Conservation (phyloP, 2,113 vertebrate genomes). For the Pycnonotus jocosus region DNA sequence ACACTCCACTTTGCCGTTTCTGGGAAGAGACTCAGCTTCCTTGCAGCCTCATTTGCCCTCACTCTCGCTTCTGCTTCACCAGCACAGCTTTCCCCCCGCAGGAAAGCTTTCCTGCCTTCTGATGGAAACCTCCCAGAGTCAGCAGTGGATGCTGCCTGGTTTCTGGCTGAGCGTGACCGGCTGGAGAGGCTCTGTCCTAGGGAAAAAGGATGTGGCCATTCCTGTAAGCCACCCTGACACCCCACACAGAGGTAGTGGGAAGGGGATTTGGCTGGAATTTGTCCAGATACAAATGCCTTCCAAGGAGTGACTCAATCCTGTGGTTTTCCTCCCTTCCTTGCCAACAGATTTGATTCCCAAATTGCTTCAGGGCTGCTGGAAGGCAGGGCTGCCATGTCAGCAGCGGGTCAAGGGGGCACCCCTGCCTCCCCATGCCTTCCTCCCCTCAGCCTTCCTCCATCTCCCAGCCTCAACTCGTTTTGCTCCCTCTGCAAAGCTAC, state of each 20-base stretch:
- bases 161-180: background rate
- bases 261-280: background rate
- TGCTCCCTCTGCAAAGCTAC: background rate
- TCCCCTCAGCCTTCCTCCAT: too few relatives aligned
- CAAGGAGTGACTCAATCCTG: slow-evolving; percentile 19
- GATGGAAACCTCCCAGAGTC: background rate
- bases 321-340: slow-evolving; percentile 31
- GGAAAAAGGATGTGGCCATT: background rate
- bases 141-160: background rate
- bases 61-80: background rate
- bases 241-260: background rate
- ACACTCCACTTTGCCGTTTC: background rate
- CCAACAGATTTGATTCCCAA: background rate
- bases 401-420: accelerated
- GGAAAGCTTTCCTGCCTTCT: background rate
- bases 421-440: background rate
- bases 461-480: background rate
- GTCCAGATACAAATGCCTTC: background rate
- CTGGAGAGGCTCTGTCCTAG: accelerated
- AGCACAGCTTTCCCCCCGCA: background rate
- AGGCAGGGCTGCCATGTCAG: background rate
- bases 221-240: background rate
- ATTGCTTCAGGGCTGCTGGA: background rate
- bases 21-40: background rate
- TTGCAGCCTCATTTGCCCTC: background rate